phyloP scores from a whole-genome alignment of 2,888 invertebrate genomes.

The Prosopocoilus inquinatus region DNA sequence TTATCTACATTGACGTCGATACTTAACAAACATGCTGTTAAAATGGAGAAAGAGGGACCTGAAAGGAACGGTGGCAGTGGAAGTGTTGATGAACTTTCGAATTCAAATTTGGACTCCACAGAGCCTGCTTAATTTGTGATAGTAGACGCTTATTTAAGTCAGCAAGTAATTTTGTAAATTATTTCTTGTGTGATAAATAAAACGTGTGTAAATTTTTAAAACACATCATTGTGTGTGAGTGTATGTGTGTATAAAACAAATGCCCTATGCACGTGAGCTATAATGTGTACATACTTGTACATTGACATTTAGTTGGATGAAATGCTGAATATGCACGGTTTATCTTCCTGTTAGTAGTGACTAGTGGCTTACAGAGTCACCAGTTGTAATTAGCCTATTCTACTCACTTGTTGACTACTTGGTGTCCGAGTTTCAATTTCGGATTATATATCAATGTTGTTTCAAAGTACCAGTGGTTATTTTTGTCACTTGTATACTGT shows the following conservation, averaged over 20 bases:
- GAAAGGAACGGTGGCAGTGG: constrained; percentile 34
- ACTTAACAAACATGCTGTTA: constrained; percentile 43
- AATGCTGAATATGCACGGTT: constrained; percentile 54
- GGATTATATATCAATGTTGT: constrained; percentile 47
- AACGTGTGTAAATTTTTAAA: constrained; percentile 32
- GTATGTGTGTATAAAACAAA: constrained; percentile 34
- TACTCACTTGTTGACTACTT: constrained; percentile 41
- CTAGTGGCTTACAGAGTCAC: constrained; percentile 44
- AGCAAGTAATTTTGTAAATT: constrained; percentile 37
- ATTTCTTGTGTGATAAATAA: constrained; percentile 37
- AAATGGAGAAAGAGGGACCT: constrained; percentile 35
- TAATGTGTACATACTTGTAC: constrained; percentile 47
- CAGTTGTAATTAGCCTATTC: constrained; percentile 47
- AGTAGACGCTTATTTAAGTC: constrained; percentile 42
- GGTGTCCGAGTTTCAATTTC: constrained; percentile 33
- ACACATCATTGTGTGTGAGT: constrained; percentile 27
- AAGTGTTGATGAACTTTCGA: constrained; percentile 29
- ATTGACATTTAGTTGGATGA: constrained; percentile 44
- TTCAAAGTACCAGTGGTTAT: constrained; percentile 36
- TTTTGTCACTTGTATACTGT: constrained; percentile 44
- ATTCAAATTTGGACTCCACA: constrained; percentile 40
- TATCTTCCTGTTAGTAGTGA: constrained; percentile 53
- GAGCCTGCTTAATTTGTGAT: constrained; percentile 47
- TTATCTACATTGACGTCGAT: constrained; percentile 62
- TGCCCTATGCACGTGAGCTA: constrained; percentile 36